These are phyloP conservation scores for Aplodontia rufa DNA, from an alignment of 2,113 vertebrate genomes.

Conservation along the genomic window DNA sequence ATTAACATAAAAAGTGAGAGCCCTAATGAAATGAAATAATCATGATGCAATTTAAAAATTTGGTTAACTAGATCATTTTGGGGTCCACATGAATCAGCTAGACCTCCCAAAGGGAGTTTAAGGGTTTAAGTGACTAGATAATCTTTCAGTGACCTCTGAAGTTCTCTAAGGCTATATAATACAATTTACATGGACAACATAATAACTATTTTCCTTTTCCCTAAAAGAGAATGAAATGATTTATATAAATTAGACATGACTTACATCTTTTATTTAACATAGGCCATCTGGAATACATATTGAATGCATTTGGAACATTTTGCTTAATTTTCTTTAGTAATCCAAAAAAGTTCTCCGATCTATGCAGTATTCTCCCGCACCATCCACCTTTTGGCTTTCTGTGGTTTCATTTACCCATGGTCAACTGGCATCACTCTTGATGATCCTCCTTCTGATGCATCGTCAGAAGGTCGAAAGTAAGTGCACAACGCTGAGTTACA, in stretches of 20 bases:
- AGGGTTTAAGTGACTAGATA: conserved; percentile 4
- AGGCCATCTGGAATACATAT: conserved; percentile 54
- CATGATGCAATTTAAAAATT: conserved; percentile 1
- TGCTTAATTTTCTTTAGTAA: conserved; percentile 35
- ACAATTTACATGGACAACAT: conserved; percentile 28
- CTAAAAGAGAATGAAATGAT: conserved; percentile 41
- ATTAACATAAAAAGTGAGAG: conserved; percentile 37
- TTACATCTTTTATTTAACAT: conserved; percentile 49
- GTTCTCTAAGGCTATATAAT: not conserved
- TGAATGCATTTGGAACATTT: conserved; percentile 30
- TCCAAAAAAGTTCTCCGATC: conserved; percentile 2
- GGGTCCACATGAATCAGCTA: not conserved
- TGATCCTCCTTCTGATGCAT: not conserved
- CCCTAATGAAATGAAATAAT: conserved; percentile 54
- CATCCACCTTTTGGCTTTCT: not conserved
- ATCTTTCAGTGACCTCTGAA: not conserved
- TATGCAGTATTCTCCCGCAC: not conserved
- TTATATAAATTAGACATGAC: conserved; percentile 44
- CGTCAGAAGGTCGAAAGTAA: not conserved
- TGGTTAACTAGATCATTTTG: conserved; percentile 41
- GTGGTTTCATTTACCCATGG: not conserved
- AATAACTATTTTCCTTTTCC: conserved; percentile 41
- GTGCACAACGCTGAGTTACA: not conserved
- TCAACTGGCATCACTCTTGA: not conserved
- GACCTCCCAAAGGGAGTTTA: not conserved